phyloP scores from a whole-genome alignment of 2,888 invertebrate species.

The Coleophora deauratella region DNA sequence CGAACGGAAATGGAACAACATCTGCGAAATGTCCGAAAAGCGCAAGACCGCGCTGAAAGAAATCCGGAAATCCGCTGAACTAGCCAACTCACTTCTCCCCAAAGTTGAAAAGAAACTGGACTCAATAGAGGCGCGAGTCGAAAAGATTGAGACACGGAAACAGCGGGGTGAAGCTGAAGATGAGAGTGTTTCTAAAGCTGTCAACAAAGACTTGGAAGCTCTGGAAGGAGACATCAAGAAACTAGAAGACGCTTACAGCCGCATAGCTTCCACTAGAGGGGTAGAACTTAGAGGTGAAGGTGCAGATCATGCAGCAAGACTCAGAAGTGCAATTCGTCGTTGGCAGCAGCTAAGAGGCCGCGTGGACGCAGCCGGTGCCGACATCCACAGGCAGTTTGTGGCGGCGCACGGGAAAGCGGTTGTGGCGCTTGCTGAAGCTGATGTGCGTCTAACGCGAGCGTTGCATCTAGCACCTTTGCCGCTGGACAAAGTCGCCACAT shows the following conservation, averaged over 20 bases:
- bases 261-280: conserved; percentile 78
- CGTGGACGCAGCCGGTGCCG: conserved; percentile 73
- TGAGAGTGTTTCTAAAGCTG: conserved; percentile 74
- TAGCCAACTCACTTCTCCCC: conserved; percentile 76
- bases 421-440: conserved; percentile 80
- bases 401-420: conserved; percentile 82
- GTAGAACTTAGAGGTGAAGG: conserved; percentile 78
- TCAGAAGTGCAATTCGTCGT: conserved; percentile 76
- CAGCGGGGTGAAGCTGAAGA: conserved; percentile 57
- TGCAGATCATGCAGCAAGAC: conserved; percentile 77
- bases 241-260: conserved; percentile 80
- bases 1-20: conserved; percentile 85
- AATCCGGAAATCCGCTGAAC: conserved; percentile 76
- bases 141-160: conserved; percentile 61
- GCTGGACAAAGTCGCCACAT: conserved; percentile 52
- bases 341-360: conserved; percentile 79
- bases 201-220: conserved; percentile 74
- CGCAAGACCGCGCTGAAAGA: conserved; percentile 62
- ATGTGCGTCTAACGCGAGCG: conserved; percentile 81
- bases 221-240: conserved; percentile 76
- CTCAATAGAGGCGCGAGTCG: conserved; percentile 74
- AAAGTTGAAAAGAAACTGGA: conserved; percentile 77
- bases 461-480: conserved; percentile 74
- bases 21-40: conserved; percentile 82
- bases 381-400: conserved; percentile 79